Percentiles rank a stretch among this genome's conserved stretches.
phyloP scores from a whole-genome alignment of 2,888 invertebrate species.

The Aphodius sticticus region DNA sequence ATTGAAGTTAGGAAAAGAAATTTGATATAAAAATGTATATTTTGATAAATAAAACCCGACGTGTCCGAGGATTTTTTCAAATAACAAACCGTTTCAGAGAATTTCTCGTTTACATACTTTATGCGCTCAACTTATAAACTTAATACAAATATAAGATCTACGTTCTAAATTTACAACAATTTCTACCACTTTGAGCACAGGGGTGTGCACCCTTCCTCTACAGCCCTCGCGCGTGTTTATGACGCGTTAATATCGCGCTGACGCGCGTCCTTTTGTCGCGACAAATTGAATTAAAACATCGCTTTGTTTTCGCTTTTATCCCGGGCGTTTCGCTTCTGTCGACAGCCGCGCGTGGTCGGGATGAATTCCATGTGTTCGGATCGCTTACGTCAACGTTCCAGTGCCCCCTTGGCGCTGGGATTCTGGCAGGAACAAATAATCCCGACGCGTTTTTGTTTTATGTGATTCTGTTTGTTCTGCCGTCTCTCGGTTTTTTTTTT shows the following conservation, averaged over 20 bases:
- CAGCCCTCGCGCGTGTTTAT: not conserved
- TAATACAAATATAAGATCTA: too few relatives aligned
- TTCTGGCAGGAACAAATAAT: too few relatives aligned
- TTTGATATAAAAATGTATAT: too few relatives aligned
- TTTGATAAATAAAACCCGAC: too few relatives aligned
- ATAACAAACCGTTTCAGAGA: too few relatives aligned
- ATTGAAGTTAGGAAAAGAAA: too few relatives aligned
- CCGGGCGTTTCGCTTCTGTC: not conserved
- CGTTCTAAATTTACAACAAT: too few relatives aligned
- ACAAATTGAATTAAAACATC: constrained; percentile 13
- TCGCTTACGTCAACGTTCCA: not conserved
- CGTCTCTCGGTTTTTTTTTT: not conserved
- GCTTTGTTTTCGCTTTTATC: not conserved
- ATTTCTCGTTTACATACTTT: too few relatives aligned
- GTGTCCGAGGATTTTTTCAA: too few relatives aligned
- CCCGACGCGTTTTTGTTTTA: not conserved
- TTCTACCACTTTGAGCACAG: too few relatives aligned
- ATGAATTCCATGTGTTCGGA: not conserved
- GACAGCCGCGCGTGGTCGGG: not conserved
- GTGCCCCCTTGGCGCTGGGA: not conserved
- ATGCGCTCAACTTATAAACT: too few relatives aligned
- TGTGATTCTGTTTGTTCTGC: not conserved
- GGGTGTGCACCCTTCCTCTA: too few relatives aligned
- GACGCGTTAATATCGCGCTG: not conserved
- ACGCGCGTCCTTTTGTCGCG: constrained; percentile 13